Evolutionary conservation across 1,140 invertebrate genomes (phyloP).

Genomic region (Platorchestia sp.): DNA sequence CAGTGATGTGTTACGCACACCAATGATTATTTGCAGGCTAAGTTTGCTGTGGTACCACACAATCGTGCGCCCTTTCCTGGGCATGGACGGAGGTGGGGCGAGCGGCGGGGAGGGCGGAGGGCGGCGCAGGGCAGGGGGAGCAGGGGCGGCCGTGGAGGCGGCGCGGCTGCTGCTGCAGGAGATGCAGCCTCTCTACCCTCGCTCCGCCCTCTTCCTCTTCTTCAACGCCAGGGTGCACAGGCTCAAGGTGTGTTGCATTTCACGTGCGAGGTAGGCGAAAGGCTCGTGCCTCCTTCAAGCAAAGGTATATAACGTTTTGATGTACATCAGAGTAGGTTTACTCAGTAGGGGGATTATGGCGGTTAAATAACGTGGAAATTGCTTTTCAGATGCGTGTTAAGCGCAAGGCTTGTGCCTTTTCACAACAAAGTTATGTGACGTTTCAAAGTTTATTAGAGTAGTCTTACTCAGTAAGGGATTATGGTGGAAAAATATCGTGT

Average conservation of each 20-base stretch:
- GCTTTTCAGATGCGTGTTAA: too few relatives aligned
- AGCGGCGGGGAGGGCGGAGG: not conserved
- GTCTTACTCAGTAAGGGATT: not conserved
- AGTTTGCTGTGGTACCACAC: constrained; percentile 83
- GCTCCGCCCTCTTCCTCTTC: constrained; percentile 81
- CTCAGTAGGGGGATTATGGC: too few relatives aligned
- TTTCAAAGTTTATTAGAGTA: not conserved
- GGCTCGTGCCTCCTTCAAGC: too few relatives aligned
- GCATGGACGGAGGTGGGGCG: constrained; percentile 74
- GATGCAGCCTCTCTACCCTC: constrained; percentile 75
- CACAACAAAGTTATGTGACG: too few relatives aligned
- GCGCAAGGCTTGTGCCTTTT: too few relatives aligned
- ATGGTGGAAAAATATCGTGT: not conserved
- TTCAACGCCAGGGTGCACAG: constrained; percentile 79
- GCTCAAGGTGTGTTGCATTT: constrained; percentile 77
- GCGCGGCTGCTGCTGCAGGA: constrained; percentile 77
- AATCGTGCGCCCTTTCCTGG: constrained; percentile 81
- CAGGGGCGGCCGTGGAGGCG: constrained; percentile 76
- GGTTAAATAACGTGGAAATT: too few relatives aligned
- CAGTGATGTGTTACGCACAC: constrained; percentile 53
- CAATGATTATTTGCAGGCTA: constrained; percentile 76
- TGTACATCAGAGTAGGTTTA: too few relatives aligned
- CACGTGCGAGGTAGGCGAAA: too few relatives aligned
- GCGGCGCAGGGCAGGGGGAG: constrained; percentile 70
- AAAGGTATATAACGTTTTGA: too few relatives aligned